These are phyloP conservation scores for Syngnathus typhle DNA, from an alignment of 2,113 vertebrate species.

Conservation along the genomic window DNA sequence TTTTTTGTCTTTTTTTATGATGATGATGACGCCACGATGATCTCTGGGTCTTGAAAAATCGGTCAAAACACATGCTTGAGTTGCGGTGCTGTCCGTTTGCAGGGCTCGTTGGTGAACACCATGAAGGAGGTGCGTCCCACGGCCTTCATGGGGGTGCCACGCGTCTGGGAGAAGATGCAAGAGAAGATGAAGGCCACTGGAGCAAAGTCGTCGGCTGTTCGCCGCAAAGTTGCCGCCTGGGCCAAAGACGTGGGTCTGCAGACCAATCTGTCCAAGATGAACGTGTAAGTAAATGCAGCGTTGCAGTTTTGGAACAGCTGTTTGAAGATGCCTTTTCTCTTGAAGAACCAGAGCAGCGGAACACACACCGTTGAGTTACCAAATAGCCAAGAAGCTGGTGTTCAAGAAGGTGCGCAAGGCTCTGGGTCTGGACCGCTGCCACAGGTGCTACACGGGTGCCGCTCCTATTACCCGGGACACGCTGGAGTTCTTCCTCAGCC, in stretches of 20 bases:
- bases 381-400: slow-evolving; percentile 77
- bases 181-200: slow-evolving; percentile 79
- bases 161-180: slow-evolving; percentile 95
- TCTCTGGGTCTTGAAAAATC: no score
- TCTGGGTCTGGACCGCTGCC: slow-evolving; percentile 84
- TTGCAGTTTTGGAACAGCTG: background rate
- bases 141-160: slow-evolving; percentile 84
- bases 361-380: slow-evolving; percentile 69
- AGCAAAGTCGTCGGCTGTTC: slow-evolving; percentile 73
- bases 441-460: slow-evolving; percentile 77
- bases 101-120: slow-evolving; percentile 84
- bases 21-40: no score
- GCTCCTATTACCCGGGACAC: slow-evolving; percentile 85
- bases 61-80: no score
- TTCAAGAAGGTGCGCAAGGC: slow-evolving; percentile 80
- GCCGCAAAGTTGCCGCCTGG: slow-evolving; percentile 79
- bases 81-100: slow-evolving; percentile 3
- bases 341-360: slow-evolving; percentile 35
- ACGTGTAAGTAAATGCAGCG: slow-evolving; percentile 67
- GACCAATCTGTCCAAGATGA: slow-evolving; percentile 76
- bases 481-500: slow-evolving; percentile 87
- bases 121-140: slow-evolving; percentile 85
- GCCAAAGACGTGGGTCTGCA: slow-evolving; percentile 80
- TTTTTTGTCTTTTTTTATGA: background rate
- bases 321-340: background rate